Conservation (phyloP, 1,140 invertebrate genomes). For the Elysia chlorotica region DNA sequence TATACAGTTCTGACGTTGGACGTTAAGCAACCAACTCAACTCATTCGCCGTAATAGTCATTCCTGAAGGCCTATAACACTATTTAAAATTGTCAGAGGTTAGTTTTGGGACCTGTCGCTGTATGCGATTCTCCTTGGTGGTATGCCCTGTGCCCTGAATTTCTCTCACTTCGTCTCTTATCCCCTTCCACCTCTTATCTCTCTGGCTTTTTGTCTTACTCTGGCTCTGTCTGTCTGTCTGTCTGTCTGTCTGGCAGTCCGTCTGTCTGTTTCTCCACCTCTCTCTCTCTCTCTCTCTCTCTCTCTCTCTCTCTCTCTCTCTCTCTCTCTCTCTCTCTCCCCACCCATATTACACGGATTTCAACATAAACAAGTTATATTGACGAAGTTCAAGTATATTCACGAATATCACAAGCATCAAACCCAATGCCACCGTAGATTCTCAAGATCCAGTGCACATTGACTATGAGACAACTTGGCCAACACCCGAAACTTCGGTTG, state of each 20-base stretch:
- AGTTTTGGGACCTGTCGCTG: too few species aligned
- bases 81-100: too few species aligned
- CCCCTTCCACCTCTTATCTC: background rate
- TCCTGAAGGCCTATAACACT: too few species aligned
- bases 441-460: background rate
- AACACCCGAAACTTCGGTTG: background rate
- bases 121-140: too few species aligned
- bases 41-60: too few species aligned
- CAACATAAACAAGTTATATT: background rate
- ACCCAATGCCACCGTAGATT: too few species aligned
- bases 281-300: background rate
- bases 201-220: background rate
- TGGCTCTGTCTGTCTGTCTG: background rate
- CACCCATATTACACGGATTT: background rate
- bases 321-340: background rate
- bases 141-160: too few species aligned
- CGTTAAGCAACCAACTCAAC: too few species aligned
- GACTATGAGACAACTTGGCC: background rate
- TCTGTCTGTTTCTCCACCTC: background rate
- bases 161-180: background rate
- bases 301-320: background rate
- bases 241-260: background rate
- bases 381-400: background rate
- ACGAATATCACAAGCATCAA: background rate
- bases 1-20: too few species aligned